A percentile compares a stretch with the other conserved stretches of the same genome.
These are phyloP conservation scores for Myotis myotis DNA, from an alignment of 2,797 vertebrate species.

Conservation along the genomic window DNA sequence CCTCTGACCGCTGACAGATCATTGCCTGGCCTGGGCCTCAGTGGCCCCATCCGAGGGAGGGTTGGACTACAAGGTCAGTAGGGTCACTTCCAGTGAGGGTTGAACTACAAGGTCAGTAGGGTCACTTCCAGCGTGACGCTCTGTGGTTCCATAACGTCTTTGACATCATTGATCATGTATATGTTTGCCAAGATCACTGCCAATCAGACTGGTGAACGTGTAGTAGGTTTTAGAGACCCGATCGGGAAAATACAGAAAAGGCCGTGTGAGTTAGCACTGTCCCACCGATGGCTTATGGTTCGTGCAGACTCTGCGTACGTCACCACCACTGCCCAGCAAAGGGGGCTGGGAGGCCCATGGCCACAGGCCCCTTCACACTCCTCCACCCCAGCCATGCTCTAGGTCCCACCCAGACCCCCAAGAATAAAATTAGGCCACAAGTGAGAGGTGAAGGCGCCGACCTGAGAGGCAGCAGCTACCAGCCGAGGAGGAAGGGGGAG, in stretches of 20 bases:
- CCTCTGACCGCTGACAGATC: not conserved
- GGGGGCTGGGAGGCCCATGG: not conserved
- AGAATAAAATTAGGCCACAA: not conserved
- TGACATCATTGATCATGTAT: not conserved
- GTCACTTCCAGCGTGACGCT: not conserved
- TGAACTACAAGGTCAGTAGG: not conserved
- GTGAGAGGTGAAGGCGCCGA: not conserved
- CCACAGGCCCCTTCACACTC: not conserved
- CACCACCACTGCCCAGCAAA: not conserved
- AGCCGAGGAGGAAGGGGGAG: not conserved
- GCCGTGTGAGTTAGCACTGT: no score
- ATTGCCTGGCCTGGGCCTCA: not conserved
- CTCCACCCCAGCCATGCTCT: no score
- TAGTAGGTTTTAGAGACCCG: not conserved
- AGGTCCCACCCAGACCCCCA: not conserved
- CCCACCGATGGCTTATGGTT: accelerated
- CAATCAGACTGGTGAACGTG: not conserved
- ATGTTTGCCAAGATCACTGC: not conserved
- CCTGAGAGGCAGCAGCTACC: not conserved
- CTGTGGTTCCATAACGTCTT: not conserved
- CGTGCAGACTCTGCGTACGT: accelerated
- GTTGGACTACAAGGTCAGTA: not conserved
- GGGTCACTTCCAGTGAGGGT: not conserved
- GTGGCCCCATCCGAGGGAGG: not conserved
- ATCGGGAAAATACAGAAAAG: not conserved